Percentiles rank a stretch among this genome's conserved stretches.
phyloP scores from a whole-genome alignment of 2,113 vertebrate genomes.

The Microtus oregoni region DNA sequence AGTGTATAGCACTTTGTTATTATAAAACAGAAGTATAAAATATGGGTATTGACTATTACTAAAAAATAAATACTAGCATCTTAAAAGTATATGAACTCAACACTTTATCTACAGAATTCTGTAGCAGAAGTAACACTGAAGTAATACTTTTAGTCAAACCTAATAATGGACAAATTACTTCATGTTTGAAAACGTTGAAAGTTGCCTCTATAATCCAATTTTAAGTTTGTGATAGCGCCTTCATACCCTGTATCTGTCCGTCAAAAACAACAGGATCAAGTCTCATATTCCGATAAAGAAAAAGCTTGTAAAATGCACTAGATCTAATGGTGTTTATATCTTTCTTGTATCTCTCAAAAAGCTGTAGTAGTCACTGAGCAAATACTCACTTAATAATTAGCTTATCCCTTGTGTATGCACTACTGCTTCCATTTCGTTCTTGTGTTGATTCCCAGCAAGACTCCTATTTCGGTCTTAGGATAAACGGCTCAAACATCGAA shows the following conservation, averaged over 20 bases:
- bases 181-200: constrained; percentile 35
- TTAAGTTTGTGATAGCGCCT: constrained; percentile 21
- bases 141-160: constrained; percentile 15
- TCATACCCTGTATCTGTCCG: background rate
- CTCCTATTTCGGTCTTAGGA: background rate
- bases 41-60: background rate
- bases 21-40: constrained; percentile 18
- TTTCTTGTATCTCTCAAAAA: constrained; percentile 45
- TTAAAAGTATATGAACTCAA: constrained; percentile 6
- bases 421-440: constrained; percentile 43
- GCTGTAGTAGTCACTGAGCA: background rate
- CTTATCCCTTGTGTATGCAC: background rate
- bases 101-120: constrained; percentile 13
- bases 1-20: background rate
- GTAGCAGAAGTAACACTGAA: constrained; percentile 27
- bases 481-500: background rate
- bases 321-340: background rate
- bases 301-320: constrained; percentile 5
- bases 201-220: constrained; percentile 5
- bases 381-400: constrained; percentile 31
- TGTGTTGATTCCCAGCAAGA: background rate
- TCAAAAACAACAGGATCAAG: constrained; percentile 32
- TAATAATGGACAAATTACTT: constrained; percentile 8
- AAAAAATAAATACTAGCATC: background rate
- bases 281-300: background rate